Conservation (phyloP, 1,140 invertebrate species). For the Galleria mellonella region DNA sequence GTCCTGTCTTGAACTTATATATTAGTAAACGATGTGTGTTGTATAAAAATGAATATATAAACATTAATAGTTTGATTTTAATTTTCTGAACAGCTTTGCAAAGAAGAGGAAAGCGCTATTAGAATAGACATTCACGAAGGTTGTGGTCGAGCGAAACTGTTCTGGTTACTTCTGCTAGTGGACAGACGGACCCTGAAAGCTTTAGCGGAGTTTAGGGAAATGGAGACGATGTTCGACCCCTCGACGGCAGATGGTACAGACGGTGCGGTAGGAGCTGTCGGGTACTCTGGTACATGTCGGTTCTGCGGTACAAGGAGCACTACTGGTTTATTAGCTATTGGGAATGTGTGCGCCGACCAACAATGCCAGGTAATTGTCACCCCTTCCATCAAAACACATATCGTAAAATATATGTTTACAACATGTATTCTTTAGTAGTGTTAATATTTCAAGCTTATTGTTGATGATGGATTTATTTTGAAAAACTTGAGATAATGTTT, state of each 20-base stretch:
- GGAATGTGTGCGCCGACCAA: slow-evolving; percentile 93
- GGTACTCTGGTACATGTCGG: slow-evolving; percentile 86
- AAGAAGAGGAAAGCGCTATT: slow-evolving; percentile 96
- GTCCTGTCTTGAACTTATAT: no score
- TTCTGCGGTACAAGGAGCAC: slow-evolving; percentile 93
- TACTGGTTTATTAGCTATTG: slow-evolving; percentile 90
- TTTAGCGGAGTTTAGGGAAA: slow-evolving; percentile 92
- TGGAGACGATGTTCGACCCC: slow-evolving; percentile 23
- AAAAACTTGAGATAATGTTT: no score
- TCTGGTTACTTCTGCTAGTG: slow-evolving; percentile 94
- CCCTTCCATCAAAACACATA: background rate
- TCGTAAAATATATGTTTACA: background rate
- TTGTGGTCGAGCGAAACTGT: slow-evolving; percentile 95
- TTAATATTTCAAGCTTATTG: no score
- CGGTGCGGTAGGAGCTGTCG: slow-evolving; percentile 30
- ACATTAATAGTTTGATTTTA: no score
- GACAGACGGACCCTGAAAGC: slow-evolving; percentile 95
- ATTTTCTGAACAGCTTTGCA: slow-evolving; percentile 80
- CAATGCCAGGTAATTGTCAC: slow-evolving; percentile 86
- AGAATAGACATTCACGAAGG: slow-evolving; percentile 97
- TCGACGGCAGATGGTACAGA: background rate
- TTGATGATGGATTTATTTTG: no score
- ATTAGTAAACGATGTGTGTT: no score
- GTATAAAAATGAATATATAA: no score
- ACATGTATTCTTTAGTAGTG: no score